Base-by-base conservation (phyloP, 1,140 invertebrate species). In the Oryzaephilus surinamensis region DNA sequence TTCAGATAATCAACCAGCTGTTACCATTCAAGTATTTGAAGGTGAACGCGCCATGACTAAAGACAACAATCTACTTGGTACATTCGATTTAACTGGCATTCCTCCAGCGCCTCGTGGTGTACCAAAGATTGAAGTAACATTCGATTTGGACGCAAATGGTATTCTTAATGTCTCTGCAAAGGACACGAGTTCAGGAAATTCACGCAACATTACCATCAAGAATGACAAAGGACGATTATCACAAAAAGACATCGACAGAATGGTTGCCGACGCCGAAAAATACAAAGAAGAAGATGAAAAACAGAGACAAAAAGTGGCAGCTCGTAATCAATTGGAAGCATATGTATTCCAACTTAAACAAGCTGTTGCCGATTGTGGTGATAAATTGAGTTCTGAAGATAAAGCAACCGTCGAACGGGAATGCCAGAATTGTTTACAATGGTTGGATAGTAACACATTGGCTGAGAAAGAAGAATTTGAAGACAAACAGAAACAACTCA, bases 161-260 rank as follows among this genome's bases (percentile, higher is more conserved):
- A 79, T 84, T 19, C 61, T 84, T 23, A 76, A 74, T 35, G 76
- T 79, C 4, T 71, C 72, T 0, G 71, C 70, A 0, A 60, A 70
- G 29, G 71, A 69, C 21, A 69, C 59, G 36, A 71, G 67, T 6
- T 71, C 69, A 0, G 71, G 70, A 1, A 54, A 54, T 20, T 43
- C 46, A 2, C 21, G 32, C n/a, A 82, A 87, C 51, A 88, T 90
- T 47, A 84, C 79, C n/a, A 87, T 89, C 41, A 85, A 80, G 14
- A 89, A 89, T 54, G 84, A 90, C 57, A 86, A 86, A 54, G 81
- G 84, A 13, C 69, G 85, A 32, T 61, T 87, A 2, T 74, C 71
- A 5, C 84, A 88, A 52, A 79, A 83, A 16, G 84, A 87, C 43
- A 89, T 90, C 51, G 82, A 90, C 28, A 67, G 77, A 27, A 90